Conservation (phyloP, 1,140 invertebrate genomes). For the Drosophila nikananu region DNA sequence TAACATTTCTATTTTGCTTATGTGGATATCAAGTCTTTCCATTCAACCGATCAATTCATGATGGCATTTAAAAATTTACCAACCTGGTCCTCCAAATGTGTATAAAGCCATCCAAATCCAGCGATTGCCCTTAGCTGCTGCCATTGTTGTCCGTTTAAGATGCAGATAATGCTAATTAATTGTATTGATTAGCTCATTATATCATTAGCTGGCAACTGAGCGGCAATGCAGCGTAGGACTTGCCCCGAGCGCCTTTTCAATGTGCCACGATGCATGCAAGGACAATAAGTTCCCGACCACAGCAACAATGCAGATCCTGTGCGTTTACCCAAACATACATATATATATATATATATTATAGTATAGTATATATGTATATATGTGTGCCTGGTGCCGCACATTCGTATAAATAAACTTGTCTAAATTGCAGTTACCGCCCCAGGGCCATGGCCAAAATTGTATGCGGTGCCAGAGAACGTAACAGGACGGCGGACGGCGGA, state of each 20-base stretch:
- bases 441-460: conserved; percentile 51
- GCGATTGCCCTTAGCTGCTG: conserved; percentile 18
- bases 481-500: not conserved
- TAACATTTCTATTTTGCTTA: too few relatives aligned
- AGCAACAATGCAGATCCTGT: conserved; percentile 26
- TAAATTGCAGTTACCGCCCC: conserved; percentile 41
- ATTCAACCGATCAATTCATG: too few relatives aligned
- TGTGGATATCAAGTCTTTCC: too few relatives aligned
- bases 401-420: conserved; percentile 57
- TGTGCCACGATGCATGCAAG: conserved; percentile 31
- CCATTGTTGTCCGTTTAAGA: conserved; percentile 41
- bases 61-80: not conserved
- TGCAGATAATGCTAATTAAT: conserved; percentile 80
- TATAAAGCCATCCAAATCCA: not conserved
- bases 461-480: conserved; percentile 32
- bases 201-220: conserved; percentile 64
- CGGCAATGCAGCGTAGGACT: conserved; percentile 28
- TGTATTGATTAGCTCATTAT: conserved; percentile 80
- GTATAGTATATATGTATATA: not conserved
- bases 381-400: conserved; percentile 4
- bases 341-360: not conserved
- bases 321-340: conserved; percentile 3
- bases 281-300: conserved; percentile 29
- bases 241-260: conserved; percentile 53
- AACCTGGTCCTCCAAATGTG: not conserved